Base-by-base conservation (phyloP, 2,113 vertebrate species). In the Loxodonta africana region DNA sequence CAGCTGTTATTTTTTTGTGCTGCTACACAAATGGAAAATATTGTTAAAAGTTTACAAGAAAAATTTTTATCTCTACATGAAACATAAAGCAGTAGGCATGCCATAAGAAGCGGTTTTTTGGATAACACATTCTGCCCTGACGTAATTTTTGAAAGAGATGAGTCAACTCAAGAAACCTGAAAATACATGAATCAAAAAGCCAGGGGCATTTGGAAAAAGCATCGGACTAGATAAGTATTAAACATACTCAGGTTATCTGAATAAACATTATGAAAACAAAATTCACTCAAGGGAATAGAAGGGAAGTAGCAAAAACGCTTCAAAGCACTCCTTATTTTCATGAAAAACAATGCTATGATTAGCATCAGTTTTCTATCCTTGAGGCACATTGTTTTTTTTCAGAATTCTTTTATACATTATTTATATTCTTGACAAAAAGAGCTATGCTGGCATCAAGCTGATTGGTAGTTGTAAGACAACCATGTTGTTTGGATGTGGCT, bases 191-290 rank as follows among this genome's bases (percentile, higher is more conserved):
- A 95, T 97, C 94, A 90, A 95, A 98, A 96, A 44, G 78, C 93
- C 57, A 11, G 2, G 5, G 0, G 0, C 1, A 17, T 91, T 95
- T 93, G 0, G 67, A 97, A 44, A 97, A 98, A 83, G 88, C 71
- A 96, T 94, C 65, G 97, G 85, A 97, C 76, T 57, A 97, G 93
- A 97, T 96, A 97, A 97, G 82, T 76, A 91, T 46, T 96, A 97
- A 97, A 98, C 98, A 98, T 97, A 97, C 90, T 12, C 33, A 97
- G 67, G 91, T 97, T 98, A 98, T 97, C 95, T 98, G 97, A 98
- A 97, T 97, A 98, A 98, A 98, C 82, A 97, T 98, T 98, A 97
- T 92, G 67, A 98, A 99, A 98, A 98, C 96, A 98, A 98, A 98
- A 97, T 96, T 98, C 95, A 97, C 83, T 88, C 97, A 97, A 97